These are phyloP conservation scores for Melierax canorus DNA, from an alignment of 2,113 vertebrate genomes.

Conservation along the genomic window DNA sequence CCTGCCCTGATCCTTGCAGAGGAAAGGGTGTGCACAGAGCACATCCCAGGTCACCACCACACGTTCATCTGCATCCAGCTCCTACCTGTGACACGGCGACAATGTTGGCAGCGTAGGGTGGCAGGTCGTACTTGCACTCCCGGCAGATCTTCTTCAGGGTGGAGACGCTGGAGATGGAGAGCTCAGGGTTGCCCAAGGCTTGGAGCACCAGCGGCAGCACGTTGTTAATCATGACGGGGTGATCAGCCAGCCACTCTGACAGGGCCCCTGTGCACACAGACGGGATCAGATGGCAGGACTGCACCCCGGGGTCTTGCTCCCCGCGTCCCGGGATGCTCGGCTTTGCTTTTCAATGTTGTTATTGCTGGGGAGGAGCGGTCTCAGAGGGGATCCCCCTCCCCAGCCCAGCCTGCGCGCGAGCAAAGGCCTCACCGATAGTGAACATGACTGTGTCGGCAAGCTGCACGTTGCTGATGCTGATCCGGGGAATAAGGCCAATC, in stretches of 20 bases:
- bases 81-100: slow-evolving; percentile 96
- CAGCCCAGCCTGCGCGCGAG: not conserved
- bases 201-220: slow-evolving; percentile 95
- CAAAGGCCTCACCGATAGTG: slow-evolving; percentile 88
- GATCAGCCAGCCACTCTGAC: slow-evolving; percentile 97
- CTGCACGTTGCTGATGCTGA: slow-evolving; percentile 97
- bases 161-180: slow-evolving; percentile 96
- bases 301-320: not conserved
- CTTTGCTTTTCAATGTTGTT: not conserved
- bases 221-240: slow-evolving; percentile 97
- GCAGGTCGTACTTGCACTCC: slow-evolving; percentile 97
- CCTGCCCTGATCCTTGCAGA: not conserved
- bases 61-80: not conserved
- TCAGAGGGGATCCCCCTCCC: not conserved
- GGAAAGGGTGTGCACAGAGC: not conserved
- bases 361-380: not conserved
- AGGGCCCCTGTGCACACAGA: slow-evolving; percentile 81
- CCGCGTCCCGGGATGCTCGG: fast-evolving
- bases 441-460: slow-evolving; percentile 99
- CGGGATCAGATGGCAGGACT: not conserved
- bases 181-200: slow-evolving; percentile 94
- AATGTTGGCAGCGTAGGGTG: slow-evolving; percentile 93
- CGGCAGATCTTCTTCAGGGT: slow-evolving; percentile 98
- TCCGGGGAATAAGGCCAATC: slow-evolving; percentile 96
- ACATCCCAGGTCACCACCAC: not conserved